Conservation (phyloP, 1,140 invertebrate genomes). For the Drosophila sulfurigaster region DNA sequence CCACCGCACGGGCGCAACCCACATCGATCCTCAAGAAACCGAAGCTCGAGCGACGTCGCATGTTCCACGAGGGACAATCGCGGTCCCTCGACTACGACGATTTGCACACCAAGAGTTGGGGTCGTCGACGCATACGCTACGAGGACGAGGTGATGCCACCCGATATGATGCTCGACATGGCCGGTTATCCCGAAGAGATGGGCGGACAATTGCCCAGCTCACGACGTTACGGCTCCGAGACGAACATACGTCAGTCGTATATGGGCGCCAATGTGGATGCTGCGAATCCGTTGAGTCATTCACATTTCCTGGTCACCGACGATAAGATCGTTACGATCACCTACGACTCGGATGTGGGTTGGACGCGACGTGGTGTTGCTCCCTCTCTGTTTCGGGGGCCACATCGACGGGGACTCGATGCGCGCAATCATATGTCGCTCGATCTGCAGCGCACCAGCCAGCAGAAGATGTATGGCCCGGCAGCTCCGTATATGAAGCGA, state of each 20-base stretch:
- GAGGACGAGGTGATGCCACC: slow-evolving; percentile 69
- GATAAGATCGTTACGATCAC: slow-evolving; percentile 85
- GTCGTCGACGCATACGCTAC: slow-evolving; percentile 76
- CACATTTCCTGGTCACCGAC: slow-evolving; percentile 85
- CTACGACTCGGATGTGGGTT: slow-evolving; percentile 85
- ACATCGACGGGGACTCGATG: slow-evolving; percentile 59
- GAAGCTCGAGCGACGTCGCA: slow-evolving; percentile 72
- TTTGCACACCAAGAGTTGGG: slow-evolving; percentile 81
- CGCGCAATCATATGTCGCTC: slow-evolving; percentile 78
- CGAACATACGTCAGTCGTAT: slow-evolving; percentile 82
- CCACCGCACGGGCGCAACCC: slow-evolving; percentile 60
- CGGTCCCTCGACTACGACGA: slow-evolving; percentile 82
- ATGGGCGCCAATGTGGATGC: slow-evolving; percentile 81
- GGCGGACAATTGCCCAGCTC: slow-evolving; percentile 46
- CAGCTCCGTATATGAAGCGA: slow-evolving; percentile 75
- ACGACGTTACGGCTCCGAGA: slow-evolving; percentile 78
- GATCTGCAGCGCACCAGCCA: slow-evolving; percentile 79
- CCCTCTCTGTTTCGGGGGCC: slow-evolving; percentile 71
- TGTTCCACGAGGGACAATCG: slow-evolving; percentile 81
- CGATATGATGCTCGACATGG: slow-evolving; percentile 15
- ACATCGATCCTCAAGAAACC: slow-evolving; percentile 82
- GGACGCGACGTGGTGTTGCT: slow-evolving; percentile 80
- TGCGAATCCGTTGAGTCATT: slow-evolving; percentile 76
- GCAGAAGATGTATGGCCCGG: slow-evolving; percentile 77
- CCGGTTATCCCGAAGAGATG: slow-evolving; percentile 27